Evolutionary conservation across 2,797 vertebrate species (phyloP), one percentile per base, ranked within the genome.

Genomic region (Pipistrellus kuhlii): DNA sequence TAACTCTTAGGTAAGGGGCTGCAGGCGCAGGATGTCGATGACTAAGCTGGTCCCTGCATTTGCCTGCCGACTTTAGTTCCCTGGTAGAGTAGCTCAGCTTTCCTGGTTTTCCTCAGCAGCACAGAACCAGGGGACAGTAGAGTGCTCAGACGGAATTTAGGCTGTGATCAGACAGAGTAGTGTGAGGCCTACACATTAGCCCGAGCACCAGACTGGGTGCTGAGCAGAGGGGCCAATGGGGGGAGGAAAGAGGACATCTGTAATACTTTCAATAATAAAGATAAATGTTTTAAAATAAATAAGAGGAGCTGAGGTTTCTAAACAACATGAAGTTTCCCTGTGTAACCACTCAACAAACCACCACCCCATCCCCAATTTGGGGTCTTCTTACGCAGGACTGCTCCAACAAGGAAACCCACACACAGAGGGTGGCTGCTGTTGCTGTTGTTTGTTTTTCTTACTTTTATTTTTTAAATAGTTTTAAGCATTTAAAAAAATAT

Each of bases 141-240:
- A 64, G 7, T 69, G 30, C 18, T 53, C 38, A 75, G 44, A 64
- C 6, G 53, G 51, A 90, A 38, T 62, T 76, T 93, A 66, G 7
- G 17, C 53, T 57, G 32, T 38, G 53, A 82, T 86, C 20, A 57
- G 12, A 75, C 3, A 66, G 10, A 93, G 41, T 27, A 53, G 6
- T n/a, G 0, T 41, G 59, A 76, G 32, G 76, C 12, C 35, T 87
- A 46, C 80, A 21, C 53, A 72, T 75, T 48, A 23, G 48, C 6
- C n/a, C 0, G 4, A 71, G 23, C 25, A 78, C 32, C 66, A 88
- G n/a, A 57, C 7, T 8, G 8, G 46, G 17, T n/a, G 1, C 27
- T 5, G 2, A 14, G 30, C 1, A 14, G 30, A n/a, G 30, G 62
- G 30, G 30, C 30, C 30, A n/a, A 8, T n/a, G 14, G 0, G 30